Evolutionary conservation across 2,113 vertebrate genomes (phyloP).

Genomic region (Grammomys surdaster): DNA sequence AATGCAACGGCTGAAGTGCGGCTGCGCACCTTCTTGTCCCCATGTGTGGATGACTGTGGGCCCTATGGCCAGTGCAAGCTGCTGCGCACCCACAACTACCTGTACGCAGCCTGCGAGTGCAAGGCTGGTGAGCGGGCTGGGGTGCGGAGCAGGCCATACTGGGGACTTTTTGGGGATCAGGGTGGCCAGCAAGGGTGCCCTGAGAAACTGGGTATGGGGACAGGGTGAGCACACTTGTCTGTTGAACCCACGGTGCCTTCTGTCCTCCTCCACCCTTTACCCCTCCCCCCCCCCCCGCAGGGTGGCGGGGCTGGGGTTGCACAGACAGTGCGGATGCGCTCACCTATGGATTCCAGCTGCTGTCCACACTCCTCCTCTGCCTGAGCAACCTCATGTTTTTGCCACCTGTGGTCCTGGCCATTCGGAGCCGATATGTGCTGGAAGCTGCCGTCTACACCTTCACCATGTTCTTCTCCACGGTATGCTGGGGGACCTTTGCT

Average conservation of each 20-base stretch:
- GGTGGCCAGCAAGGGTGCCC: not conserved
- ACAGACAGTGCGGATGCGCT: slow-evolving; percentile 96
- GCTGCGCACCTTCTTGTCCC: slow-evolving; percentile 95
- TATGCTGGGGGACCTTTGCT: slow-evolving; percentile 80
- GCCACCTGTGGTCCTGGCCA: slow-evolving; percentile 95
- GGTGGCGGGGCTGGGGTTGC: slow-evolving; percentile 99
- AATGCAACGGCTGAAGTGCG: slow-evolving; percentile 95
- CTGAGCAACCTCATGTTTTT: slow-evolving; percentile 99
- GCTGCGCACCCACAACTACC: slow-evolving; percentile 97
- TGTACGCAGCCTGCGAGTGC: slow-evolving; percentile 98
- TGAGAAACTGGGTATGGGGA: not conserved
- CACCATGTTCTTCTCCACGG: slow-evolving; percentile 99
- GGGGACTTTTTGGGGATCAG: not conserved
- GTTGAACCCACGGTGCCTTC: not conserved
- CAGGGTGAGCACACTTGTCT: not conserved
- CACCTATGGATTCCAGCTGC: slow-evolving; percentile 97
- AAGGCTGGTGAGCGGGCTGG: slow-evolving; percentile 93
- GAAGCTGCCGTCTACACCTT: slow-evolving; percentile 98
- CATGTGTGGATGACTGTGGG: slow-evolving; percentile 97
- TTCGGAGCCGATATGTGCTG: slow-evolving; percentile 95
- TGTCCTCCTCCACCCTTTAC: not conserved
- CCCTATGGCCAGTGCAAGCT: slow-evolving; percentile 99
- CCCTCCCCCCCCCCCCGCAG: slow-evolving; percentile 82
- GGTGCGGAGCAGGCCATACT: not conserved
- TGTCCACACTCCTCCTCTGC: slow-evolving; percentile 97